These are phyloP conservation scores for Loxodonta africana DNA, from an alignment of 2,113 vertebrate species.

Conservation along the genomic window DNA sequence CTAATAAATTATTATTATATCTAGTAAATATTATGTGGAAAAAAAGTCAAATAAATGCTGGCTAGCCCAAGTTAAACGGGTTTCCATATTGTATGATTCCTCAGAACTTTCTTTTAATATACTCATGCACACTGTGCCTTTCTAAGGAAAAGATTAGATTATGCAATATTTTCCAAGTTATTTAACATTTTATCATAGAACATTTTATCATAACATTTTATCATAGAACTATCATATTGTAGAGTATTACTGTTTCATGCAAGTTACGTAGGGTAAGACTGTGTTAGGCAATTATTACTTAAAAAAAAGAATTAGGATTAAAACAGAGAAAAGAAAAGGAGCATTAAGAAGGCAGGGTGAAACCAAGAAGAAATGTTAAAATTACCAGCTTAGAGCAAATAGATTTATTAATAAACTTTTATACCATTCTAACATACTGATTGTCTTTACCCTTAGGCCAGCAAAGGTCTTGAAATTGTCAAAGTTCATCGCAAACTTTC, in stretches of 20 bases:
- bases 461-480: not conserved
- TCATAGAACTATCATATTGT: not conserved
- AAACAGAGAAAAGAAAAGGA: not conserved
- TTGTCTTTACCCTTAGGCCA: not conserved
- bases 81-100: not conserved
- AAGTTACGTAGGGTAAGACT: not conserved
- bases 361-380: not conserved
- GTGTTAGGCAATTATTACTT: not conserved
- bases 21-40: not conserved
- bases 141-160: not conserved
- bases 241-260: not conserved
- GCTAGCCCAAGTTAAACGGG: not conserved
- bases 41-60: not conserved
- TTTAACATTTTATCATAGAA: not conserved
- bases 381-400: slow-evolving; percentile 1
- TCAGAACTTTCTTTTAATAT: not conserved
- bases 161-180: not conserved
- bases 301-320: not conserved
- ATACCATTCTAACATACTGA: not conserved
- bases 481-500: not conserved
- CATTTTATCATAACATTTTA: not conserved
- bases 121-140: not conserved
- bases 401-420: not conserved
- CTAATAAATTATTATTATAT: not conserved
- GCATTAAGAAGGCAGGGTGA: not conserved